A percentile compares a stretch with the other conserved stretches of the same genome.
These are phyloP conservation scores for Leptinotarsa peninsularis DNA, from an alignment of 2,888 invertebrate species.

Conservation along the genomic window DNA sequence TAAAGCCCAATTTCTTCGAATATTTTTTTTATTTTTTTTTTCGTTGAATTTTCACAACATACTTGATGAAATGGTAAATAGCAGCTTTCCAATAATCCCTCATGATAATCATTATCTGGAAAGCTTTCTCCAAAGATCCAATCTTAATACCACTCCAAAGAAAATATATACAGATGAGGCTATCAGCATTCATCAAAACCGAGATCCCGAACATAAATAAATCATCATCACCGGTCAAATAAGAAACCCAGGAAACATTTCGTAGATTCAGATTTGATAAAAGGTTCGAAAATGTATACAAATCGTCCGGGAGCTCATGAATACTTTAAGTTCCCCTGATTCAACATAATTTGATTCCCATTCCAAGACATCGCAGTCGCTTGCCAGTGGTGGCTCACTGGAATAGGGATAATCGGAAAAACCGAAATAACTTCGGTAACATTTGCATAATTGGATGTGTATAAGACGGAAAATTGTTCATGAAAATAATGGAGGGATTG, in stretches of 20 bases:
- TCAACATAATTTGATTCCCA: slow-evolving; percentile 31
- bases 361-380: slow-evolving; percentile 13
- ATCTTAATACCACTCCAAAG: background rate
- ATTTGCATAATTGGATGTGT: no score
- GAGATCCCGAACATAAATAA: slow-evolving; percentile 30
- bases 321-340: slow-evolving; percentile 29
- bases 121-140: slow-evolving; percentile 1
- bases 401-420: background rate
- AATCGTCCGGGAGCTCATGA: slow-evolving; percentile 45
- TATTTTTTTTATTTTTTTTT: no score
- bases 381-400: slow-evolving; percentile 4
- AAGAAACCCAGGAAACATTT: slow-evolving; percentile 25
- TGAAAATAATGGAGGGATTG: no score
- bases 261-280: slow-evolving; percentile 34
- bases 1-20: no score
- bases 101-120: background rate
- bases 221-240: slow-evolving; percentile 39
- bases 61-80: background rate
- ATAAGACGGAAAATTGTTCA: no score
- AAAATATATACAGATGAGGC: slow-evolving; percentile 11
- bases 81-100: background rate
- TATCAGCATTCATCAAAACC: slow-evolving; percentile 28
- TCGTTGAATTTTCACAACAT: no score
- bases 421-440: no score
- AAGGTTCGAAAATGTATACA: slow-evolving; percentile 43